Percentiles rank a stretch among this genome's conserved stretches.
Evolutionary conservation across 2,113 vertebrate species (phyloP).

Genomic region (Oncorhynchus tshawytscha): DNA sequence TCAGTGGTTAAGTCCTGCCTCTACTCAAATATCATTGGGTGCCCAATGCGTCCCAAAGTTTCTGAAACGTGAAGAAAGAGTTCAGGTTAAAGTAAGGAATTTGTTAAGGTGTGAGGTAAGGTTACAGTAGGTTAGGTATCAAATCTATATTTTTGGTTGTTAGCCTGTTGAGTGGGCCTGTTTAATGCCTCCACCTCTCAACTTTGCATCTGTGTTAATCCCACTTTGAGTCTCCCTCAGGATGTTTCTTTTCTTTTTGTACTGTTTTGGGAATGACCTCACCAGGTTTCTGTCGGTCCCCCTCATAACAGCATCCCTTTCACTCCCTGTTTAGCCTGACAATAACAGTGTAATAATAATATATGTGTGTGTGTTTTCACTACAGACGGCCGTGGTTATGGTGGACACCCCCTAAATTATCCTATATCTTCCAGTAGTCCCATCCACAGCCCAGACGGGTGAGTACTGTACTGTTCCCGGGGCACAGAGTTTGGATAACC

Average conservation of each 20-base stretch:
- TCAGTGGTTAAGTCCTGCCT: too few relatives aligned
- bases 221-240: neutral
- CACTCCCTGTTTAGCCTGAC: neutral
- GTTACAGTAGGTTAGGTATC: too few relatives aligned
- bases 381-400: constrained; percentile 48
- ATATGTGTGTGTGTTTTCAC: neutral
- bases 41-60: too few relatives aligned
- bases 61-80: too few relatives aligned
- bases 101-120: too few relatives aligned
- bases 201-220: neutral
- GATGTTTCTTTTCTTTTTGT: neutral
- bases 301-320: neutral
- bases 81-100: too few relatives aligned
- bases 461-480: constrained; percentile 33
- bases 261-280: neutral
- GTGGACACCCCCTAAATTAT: constrained; percentile 59
- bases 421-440: constrained; percentile 84
- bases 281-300: neutral
- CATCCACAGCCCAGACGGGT: constrained; percentile 83
- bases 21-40: too few relatives aligned
- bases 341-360: neutral
- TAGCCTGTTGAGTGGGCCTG: too few relatives aligned
- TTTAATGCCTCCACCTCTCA: neutral
- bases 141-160: too few relatives aligned
- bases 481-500: neutral